Percentiles rank a stretch among this genome's conserved stretches.
Evolutionary conservation across 2,797 vertebrate species (phyloP).

Genomic region (Valencia hispanica): DNA sequence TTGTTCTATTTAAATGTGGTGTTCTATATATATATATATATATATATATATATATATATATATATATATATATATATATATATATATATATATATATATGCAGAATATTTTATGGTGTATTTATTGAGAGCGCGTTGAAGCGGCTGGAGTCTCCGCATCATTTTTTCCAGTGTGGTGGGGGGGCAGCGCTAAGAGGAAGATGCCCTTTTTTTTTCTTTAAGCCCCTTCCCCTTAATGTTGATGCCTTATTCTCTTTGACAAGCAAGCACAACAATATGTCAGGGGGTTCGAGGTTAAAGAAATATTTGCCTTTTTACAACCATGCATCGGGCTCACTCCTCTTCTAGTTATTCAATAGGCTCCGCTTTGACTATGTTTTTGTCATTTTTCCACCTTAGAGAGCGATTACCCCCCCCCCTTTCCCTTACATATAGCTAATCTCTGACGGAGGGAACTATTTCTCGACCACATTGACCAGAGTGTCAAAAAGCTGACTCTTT

Average conservation of each 20-base stretch:
- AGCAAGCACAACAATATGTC: conserved; percentile 79
- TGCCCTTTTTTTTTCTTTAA: conserved; percentile 42
- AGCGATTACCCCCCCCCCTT: conserved; percentile 48
- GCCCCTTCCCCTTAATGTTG: conserved; percentile 70
- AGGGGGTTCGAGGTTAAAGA: conserved; percentile 46
- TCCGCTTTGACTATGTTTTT: conserved; percentile 9
- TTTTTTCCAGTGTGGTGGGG: conserved; percentile 65
- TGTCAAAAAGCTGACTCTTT: conserved; percentile 58
- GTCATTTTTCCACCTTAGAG: conserved; percentile 33
- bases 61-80: conserved; percentile 76
- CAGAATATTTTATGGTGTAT: conserved; percentile 86
- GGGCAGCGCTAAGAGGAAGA: conserved; percentile 61
- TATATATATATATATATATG: conserved; percentile 81
- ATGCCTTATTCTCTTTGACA: conserved; percentile 73
- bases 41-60: conserved; percentile 68
- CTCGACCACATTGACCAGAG: conserved; percentile 69
- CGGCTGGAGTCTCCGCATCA: conserved; percentile 77
- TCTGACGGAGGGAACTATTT: conserved; percentile 73
- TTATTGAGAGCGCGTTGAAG: conserved; percentile 81
- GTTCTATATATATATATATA: conserved; percentile 76
- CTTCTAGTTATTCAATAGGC: conserved; percentile 24
- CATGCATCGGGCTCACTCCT: conserved; percentile 6
- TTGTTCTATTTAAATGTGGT: conserved; percentile 88
- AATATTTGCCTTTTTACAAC: conserved; percentile 20
- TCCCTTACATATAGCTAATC: conserved; percentile 61